These are phyloP conservation scores for Lanius collurio DNA, from an alignment of 2,113 vertebrate genomes.

Conservation along the genomic window DNA sequence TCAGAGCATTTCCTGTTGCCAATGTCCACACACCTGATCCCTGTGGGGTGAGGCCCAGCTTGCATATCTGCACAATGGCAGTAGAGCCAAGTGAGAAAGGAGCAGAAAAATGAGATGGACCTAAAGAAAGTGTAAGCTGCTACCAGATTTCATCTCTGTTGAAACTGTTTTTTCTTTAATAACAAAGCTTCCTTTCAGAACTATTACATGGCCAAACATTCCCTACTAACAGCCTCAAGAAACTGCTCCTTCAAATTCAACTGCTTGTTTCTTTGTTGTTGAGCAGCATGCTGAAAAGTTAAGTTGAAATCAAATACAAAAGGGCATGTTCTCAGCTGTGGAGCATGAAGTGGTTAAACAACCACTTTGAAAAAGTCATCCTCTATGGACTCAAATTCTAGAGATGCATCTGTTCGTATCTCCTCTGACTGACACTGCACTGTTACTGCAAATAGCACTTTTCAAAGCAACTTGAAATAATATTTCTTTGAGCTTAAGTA, in stretches of 20 bases:
- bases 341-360: background rate
- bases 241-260: slow-evolving; percentile 19
- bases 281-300: background rate
- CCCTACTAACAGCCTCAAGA: background rate
- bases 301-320: background rate
- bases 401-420: background rate
- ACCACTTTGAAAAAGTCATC: background rate
- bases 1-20: background rate
- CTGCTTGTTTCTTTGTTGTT: background rate
- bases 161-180: background rate
- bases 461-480: background rate
- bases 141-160: background rate
- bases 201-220: slow-evolving; percentile 22
- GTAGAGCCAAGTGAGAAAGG: background rate
- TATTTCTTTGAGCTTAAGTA: background rate
- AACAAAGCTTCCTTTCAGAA: slow-evolving; percentile 54
- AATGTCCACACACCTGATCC: background rate
- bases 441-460: background rate
- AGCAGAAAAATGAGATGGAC: background rate
- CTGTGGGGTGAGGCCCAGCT: background rate
- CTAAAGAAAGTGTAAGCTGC: background rate
- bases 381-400: background rate
- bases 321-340: background rate
- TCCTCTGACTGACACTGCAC: background rate
- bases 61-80: background rate